Conservation (phyloP, 2,888 invertebrate species). For the Macaria liturata region DNA sequence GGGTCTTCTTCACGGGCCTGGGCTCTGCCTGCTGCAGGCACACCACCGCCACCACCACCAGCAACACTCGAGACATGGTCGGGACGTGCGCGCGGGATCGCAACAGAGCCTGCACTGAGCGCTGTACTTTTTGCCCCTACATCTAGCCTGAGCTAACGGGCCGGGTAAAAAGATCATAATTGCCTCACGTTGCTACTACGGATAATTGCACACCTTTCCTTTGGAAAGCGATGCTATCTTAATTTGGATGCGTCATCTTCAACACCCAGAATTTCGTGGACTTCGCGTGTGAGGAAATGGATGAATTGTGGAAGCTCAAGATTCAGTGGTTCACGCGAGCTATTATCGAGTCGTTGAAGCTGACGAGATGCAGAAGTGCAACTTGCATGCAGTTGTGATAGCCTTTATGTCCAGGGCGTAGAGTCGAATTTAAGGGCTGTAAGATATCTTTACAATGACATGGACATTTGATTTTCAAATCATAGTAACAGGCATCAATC, state of each 20-base stretch:
- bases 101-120: conserved; percentile 64
- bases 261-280: conserved; percentile 47
- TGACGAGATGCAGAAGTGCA: conserved; percentile 29
- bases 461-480: conserved; percentile 47
- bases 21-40: conserved; percentile 54
- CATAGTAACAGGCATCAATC: conserved; percentile 56
- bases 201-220: conserved; percentile 81
- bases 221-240: conserved; percentile 77
- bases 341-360: conserved; percentile 42
- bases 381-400: conserved; percentile 25
- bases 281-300: conserved; percentile 30
- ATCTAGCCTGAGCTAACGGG: conserved; percentile 78
- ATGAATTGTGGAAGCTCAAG: conserved; percentile 36
- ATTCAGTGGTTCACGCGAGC: conserved; percentile 39
- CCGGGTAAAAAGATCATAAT: conserved; percentile 79
- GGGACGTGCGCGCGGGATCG: conserved; percentile 60
- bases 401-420: conserved; percentile 33
- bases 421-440: conserved; percentile 33
- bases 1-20: conserved; percentile 65
- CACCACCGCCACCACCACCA: conserved; percentile 56
- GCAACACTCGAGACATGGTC: conserved; percentile 47
- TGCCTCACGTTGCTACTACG: conserved; percentile 62
- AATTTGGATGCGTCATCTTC: conserved; percentile 69
- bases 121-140: conserved; percentile 65
- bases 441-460: conserved; percentile 32